Percentiles rank a stretch among this genome's conserved stretches.
These are phyloP conservation scores for Macaria liturata DNA, from an alignment of 2,888 invertebrate genomes.

Conservation along the genomic window DNA sequence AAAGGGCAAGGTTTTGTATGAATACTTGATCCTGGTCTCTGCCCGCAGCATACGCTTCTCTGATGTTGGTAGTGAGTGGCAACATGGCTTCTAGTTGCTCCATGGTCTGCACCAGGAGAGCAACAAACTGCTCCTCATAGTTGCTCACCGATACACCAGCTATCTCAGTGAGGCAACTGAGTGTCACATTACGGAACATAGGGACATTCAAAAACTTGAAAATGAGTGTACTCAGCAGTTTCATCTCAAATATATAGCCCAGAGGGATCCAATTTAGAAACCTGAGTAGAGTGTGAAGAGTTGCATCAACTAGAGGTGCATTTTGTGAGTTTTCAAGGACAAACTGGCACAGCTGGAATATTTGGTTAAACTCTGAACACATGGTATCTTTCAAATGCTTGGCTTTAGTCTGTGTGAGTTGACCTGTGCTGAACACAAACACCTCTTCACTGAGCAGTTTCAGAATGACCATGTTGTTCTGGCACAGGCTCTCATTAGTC, in stretches of 20 bases:
- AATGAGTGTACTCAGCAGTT: conserved; percentile 95
- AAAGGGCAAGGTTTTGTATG: conserved; percentile 98
- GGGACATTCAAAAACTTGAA: conserved; percentile 99
- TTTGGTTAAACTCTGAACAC: conserved; percentile 99
- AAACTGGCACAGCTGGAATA: conserved; percentile 98
- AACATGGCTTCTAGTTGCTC: conserved; percentile 96
- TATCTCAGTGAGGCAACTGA: conserved; percentile 99
- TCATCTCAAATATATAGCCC: conserved; percentile 99
- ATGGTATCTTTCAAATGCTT: conserved; percentile 99
- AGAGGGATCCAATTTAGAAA: conserved; percentile 99
- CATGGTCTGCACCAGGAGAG: conserved; percentile 96
- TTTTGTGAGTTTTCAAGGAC: conserved; percentile 99
- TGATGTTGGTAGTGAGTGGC: conserved; percentile 95
- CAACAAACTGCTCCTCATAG: conserved; percentile 96
- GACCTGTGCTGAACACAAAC: conserved; percentile 99
- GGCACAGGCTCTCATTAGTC: conserved; percentile 99
- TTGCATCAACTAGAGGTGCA: conserved; percentile 97
- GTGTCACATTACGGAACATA: conserved; percentile 98
- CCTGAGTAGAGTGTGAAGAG: conserved; percentile 96
- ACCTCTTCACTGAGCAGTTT: conserved; percentile 99
- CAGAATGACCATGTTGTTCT: conserved; percentile 99
- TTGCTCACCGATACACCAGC: conserved; percentile 94
- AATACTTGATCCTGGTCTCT: conserved; percentile 99
- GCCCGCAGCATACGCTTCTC: conserved; percentile 96
- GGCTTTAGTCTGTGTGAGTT: conserved; percentile 99